Evolutionary conservation across 2,797 vertebrate genomes (phyloP).

Genomic region (Sebastes matsubarae): DNA sequence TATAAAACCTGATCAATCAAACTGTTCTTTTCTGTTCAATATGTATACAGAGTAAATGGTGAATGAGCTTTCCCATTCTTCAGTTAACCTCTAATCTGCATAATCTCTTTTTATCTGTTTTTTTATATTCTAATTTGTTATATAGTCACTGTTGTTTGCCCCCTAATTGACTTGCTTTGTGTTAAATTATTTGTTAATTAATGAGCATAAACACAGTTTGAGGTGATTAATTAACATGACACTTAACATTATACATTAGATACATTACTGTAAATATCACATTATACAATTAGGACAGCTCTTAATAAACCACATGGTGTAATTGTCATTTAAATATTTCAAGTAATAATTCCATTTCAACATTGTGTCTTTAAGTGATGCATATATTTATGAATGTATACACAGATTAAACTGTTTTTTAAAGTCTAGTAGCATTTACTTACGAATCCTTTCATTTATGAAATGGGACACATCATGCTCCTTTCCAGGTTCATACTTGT

Average conservation of each 20-base stretch:
- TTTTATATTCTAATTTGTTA: background rate
- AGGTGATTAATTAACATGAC: background rate
- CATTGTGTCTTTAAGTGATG: background rate
- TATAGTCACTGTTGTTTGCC: too few relatives aligned
- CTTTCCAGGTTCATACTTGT: background rate
- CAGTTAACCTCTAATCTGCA: background rate
- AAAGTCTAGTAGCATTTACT: too few relatives aligned
- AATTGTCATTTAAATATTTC: background rate
- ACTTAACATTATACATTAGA: background rate
- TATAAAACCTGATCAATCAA: background rate
- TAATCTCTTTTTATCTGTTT: background rate
- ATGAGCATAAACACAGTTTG: background rate
- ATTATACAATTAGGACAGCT: too few relatives aligned
- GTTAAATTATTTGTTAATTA: background rate
- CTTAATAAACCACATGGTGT: background rate
- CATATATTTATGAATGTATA: too few relatives aligned
- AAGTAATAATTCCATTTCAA: background rate
- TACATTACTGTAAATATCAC: background rate
- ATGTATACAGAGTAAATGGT: background rate
- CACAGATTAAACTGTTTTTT: too few relatives aligned
- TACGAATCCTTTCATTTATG: too few relatives aligned
- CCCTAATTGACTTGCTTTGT: background rate
- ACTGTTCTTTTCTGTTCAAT: background rate
- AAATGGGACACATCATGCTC: too few relatives aligned
- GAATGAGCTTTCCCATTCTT: background rate